A percentile compares a stretch with the other conserved stretches of the same genome.
Conservation (phyloP, 2,797 vertebrate species). For the Myotis planiceps region DNA sequence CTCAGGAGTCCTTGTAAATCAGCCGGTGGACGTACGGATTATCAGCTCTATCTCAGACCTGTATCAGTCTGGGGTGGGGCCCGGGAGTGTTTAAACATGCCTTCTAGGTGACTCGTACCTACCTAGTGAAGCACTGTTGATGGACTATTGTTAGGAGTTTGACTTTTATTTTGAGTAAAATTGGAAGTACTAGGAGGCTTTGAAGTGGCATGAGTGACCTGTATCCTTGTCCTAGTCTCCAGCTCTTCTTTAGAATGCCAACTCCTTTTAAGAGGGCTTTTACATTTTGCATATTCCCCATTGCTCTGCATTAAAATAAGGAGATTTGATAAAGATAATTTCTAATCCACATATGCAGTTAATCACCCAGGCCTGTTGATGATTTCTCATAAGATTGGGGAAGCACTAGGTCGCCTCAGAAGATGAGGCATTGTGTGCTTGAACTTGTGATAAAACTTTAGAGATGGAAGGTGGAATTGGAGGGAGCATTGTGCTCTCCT, state of each 20-base stretch:
- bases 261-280: background rate
- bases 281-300: background rate
- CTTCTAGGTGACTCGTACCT: background rate
- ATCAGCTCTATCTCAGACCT: background rate
- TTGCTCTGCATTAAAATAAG: background rate
- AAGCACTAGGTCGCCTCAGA: background rate
- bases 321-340: background rate
- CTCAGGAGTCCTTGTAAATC: background rate
- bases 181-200: background rate
- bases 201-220: background rate
- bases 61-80: background rate
- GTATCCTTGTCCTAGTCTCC: background rate
- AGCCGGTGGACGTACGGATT: background rate
- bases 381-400: background rate
- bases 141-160: background rate
- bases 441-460: background rate
- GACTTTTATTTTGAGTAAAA: background rate
- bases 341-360: background rate
- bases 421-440: background rate
- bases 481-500: background rate
- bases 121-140: background rate
- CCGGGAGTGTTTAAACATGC: background rate
- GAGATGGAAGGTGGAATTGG: background rate
- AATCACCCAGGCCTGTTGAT: background rate
- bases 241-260: background rate